Evolutionary conservation across 23 tunicate species (phyloP).

Genomic region (Diplosoma virens): DNA sequence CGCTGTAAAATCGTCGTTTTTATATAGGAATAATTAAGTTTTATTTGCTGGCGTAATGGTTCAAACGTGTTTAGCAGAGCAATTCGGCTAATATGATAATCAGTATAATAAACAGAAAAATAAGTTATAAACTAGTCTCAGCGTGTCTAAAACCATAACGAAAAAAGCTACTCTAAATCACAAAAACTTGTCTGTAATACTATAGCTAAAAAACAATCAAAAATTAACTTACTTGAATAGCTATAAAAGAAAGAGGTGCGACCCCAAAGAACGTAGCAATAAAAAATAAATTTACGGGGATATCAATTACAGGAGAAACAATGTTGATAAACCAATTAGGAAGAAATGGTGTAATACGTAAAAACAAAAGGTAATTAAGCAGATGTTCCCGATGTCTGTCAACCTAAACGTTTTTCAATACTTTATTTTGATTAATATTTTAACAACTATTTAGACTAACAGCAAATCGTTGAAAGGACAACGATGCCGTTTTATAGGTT

Average conservation of each 20-base stretch:
- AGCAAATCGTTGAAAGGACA: no score
- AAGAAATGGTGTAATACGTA: constrained; percentile 89
- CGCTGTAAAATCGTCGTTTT: no score
- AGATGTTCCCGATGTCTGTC: constrained; percentile 81
- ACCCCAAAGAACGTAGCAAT: constrained; percentile 83
- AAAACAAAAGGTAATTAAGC: constrained; percentile 80
- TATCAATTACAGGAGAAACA: constrained; percentile 83
- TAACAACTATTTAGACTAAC: no score
- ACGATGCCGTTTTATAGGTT: no score
- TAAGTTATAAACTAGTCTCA: neutral
- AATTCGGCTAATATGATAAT: neutral
- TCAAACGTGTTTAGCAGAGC: no score
- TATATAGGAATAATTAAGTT: no score
- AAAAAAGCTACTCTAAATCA: neutral
- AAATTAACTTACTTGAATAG: constrained; percentile 77
- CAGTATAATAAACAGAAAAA: neutral
- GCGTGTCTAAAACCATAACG: neutral
- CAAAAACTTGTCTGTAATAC: no score
- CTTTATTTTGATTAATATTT: no score
- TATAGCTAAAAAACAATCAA: no score
- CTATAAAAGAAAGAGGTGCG: constrained; percentile 88
- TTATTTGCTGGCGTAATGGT: no score
- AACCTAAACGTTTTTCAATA: no score
- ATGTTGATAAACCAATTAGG: constrained; percentile 97
- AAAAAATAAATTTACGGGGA: constrained; percentile 75